Evolutionary conservation across 1,140 invertebrate genomes (phyloP).

Genomic region (Lucilia cuprina): DNA sequence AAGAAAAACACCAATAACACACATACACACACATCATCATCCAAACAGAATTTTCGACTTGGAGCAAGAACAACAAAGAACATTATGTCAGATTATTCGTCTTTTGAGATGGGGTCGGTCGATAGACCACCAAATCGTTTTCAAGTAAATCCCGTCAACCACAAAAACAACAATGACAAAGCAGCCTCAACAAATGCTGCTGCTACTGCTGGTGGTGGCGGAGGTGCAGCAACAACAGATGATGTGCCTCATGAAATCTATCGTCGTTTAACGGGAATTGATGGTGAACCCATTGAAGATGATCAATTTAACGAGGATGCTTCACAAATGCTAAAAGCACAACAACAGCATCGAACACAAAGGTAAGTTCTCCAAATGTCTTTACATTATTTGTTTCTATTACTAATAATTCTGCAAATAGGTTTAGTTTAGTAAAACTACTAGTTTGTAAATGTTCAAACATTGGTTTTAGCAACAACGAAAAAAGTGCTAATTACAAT

Average conservation of each 20-base stretch:
- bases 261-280: conserved; percentile 54
- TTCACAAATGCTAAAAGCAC: conserved; percentile 40
- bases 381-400: too few relatives aligned
- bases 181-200: neutral
- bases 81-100: conserved; percentile 55
- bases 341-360: conserved; percentile 36
- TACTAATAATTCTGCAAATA: too few relatives aligned
- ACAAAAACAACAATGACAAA: conserved; percentile 52
- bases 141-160: conserved; percentile 62
- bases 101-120: conserved; percentile 58
- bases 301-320: conserved; percentile 55
- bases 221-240: conserved; percentile 35
- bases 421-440: too few relatives aligned
- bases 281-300: conserved; percentile 57
- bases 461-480: too few relatives aligned
- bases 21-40: neutral
- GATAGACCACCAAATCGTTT: conserved; percentile 58
- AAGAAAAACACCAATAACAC: neutral
- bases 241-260: conserved; percentile 54
- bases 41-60: neutral
- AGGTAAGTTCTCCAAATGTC: neutral
- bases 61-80: neutral
- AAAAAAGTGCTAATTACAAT: too few relatives aligned
- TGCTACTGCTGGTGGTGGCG: neutral
- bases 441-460: too few relatives aligned